Conservation (phyloP, 2,113 vertebrate genomes). For the Sturnira hondurensis region DNA sequence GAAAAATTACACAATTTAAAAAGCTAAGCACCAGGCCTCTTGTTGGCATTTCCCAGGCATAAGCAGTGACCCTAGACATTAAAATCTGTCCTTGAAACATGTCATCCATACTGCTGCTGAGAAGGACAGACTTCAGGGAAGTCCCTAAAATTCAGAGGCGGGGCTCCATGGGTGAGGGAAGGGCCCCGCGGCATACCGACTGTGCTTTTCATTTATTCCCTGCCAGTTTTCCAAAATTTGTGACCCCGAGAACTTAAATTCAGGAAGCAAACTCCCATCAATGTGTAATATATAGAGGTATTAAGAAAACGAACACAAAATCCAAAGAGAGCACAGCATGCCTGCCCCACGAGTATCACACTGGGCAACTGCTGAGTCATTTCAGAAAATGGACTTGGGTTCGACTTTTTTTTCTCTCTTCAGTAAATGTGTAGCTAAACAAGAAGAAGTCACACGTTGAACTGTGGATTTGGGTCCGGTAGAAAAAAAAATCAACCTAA, state of each 20-base stretch:
- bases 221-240: not conserved
- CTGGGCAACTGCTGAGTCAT: not conserved
- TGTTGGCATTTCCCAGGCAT: not conserved
- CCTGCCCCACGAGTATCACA: not conserved
- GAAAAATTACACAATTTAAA: not conserved
- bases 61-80: not conserved
- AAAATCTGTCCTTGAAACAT: not conserved
- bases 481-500: not conserved
- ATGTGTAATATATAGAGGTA: no score
- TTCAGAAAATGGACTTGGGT: not conserved
- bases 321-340: not conserved
- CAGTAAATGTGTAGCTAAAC: not conserved
- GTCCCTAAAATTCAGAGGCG: not conserved
- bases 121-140: not conserved
- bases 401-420: not conserved
- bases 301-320: not conserved
- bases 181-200: accelerated
- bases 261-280: not conserved
- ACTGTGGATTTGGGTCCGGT: not conserved
- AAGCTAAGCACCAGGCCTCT: not conserved
- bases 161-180: not conserved
- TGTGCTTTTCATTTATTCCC: not conserved
- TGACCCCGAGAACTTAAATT: not conserved
- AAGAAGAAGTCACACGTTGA: not conserved
- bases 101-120: not conserved